Evolutionary conservation across 1,140 invertebrate species (phyloP), one percentile per base, ranked within the genome.

Genomic region (Drosophila simulans): DNA sequence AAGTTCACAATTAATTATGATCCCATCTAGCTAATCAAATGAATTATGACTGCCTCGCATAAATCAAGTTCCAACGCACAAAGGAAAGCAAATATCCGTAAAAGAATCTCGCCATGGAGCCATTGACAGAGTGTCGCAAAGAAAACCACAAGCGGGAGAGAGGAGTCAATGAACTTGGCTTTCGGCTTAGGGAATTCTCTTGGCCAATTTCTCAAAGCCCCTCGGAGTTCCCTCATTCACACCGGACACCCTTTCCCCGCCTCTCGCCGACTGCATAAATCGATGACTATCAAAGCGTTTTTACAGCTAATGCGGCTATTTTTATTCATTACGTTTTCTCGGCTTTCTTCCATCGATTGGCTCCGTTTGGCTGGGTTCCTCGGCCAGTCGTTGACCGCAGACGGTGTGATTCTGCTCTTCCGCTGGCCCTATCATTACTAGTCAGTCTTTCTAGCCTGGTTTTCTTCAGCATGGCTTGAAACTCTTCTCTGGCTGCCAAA

Each of bases 291-390:
- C 84, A 80, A 80, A 84, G 69, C 84, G 56, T 80, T 88, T 89
- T 89, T 89, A 89, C 84, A 89, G 84, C 80, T 89, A 89, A 89
- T 89, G 80, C 85, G 84, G 80, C 85, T 89, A 90, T 89, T 89
- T 89, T 90, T 89, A 89, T 90, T 89, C 84, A 89, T 89, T 90
- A 90, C 80, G 84, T 89, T 89, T 85, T 77, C 73, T 71, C 56
- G 55, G 80, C 80, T 80, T 89, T 89, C 80, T 90, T 77, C 51
- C 52, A 85, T 74, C 64, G 80, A 78, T 80, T 90, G 69, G 70
- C 52, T 53, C 15, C n/a, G 27, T 20, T 49, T 51, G 64, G 64
- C 51, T 70, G 22, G 64, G 35, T 51, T 66, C 7, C 40, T 54
- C 20, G 39, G 37, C 34, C 66, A 57, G 76, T 77, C 66, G 68